Evolutionary conservation across 1,140 invertebrate genomes (phyloP), one percentile per base, ranked within the genome.

Genomic region (Thereuonema tuberculata): DNA sequence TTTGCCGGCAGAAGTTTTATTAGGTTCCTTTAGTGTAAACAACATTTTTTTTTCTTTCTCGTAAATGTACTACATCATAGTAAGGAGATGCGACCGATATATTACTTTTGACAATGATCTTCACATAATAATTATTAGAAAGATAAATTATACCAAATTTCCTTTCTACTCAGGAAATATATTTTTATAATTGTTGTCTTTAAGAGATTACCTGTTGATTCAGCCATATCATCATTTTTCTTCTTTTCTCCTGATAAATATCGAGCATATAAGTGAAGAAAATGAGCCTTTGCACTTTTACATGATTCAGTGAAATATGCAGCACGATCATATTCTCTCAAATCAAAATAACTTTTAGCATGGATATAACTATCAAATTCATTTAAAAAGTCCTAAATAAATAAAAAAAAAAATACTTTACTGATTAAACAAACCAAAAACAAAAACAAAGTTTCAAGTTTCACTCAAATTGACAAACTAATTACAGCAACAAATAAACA

Each of bases 221-320:
- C 87, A 2, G 83, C 84, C 70, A 85, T 83, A 67, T 89, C 87
- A 67, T 94, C 89, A 20, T 90, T 73, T 64, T 85, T 84, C 65
- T 89, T 88, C 70, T 91, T 94, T 68, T 95, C 90, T 56, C 84
- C 82, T 0, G 91, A 86, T 73, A 95, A 80, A 69, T 93, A 97
- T 24, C 82, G 78, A 0, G 89, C 82, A 72, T 94, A 96, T 62
- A 84, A 81, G 70, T 90, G 81, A 1, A 96, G 70, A 72, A 96
- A 96, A 65, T 78, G 76, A 14, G 77, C 70, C 73, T 86, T 81
- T n/a, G 80, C 69, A 69, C 77, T 80, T 56, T 70, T 75, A 64
- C 83, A 86, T 31, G 84, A 78, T 65, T 85, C 79, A 14, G 89
- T 77, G 67, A 92, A 91, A 77, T 84, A 84, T 0, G 90, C 86